Evolutionary conservation across 2,113 vertebrate genomes (phyloP).

Genomic region (Mellivora capensis): DNA sequence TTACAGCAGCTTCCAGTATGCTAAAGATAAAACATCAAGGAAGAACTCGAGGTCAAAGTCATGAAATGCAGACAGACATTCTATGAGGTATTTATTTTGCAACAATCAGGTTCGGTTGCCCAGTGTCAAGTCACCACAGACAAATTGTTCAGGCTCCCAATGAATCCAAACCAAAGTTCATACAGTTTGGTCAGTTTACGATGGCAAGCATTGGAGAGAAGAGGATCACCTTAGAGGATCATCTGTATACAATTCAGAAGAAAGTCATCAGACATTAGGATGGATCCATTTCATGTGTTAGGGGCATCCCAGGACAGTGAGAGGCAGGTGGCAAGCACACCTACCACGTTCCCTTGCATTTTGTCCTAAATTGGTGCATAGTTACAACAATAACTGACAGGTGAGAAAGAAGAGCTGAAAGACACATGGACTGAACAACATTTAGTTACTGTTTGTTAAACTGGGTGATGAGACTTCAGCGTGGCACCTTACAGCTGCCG

Average conservation of each 20-base stretch:
- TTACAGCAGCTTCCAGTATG: not conserved
- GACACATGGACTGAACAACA: not conserved
- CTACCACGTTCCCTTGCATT: not conserved
- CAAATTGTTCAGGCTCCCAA: not conserved
- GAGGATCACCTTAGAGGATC: not conserved
- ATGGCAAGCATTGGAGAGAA: not conserved
- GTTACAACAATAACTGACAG: not conserved
- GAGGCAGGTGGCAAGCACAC: not conserved
- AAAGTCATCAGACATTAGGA: not conserved
- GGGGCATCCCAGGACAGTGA: not conserved
- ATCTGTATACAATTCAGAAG: not conserved
- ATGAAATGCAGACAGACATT: not conserved
- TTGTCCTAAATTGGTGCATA: not conserved
- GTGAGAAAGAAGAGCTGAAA: not conserved
- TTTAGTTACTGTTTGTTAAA: not conserved
- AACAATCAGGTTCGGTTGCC: not conserved
- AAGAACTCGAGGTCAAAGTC: not conserved
- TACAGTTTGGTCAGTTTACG: not conserved
- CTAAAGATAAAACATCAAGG: not conserved
- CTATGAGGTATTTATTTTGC: conserved; percentile 31
- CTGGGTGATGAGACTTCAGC: not conserved
- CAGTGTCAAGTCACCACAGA: not conserved
- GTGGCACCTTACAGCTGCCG: not conserved
- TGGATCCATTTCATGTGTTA: not conserved
- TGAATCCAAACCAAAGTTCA: not conserved